A percentile compares a stretch with the other conserved stretches of the same genome.
These are phyloP conservation scores for human (Homo sapiens) DNA, from an alignment of 2,113 vertebrate species.

Conservation along the genomic window GRCh38 chr18:67705501-67706000, in stretches of 20 bases:
- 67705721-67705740: background rate
- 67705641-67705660: background rate
- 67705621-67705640: background rate
- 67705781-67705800: background rate
- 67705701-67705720: too few relatives aligned
- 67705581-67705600: background rate
- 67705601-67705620: background rate
- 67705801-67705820: background rate
- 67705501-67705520: background rate
- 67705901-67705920: background rate
- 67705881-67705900: background rate
- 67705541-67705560: background rate
- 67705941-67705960: background rate
- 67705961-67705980: background rate
- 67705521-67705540: background rate
- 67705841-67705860: background rate
- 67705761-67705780: background rate
- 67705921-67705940: background rate
- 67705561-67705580: background rate
- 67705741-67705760: background rate
- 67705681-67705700: background rate
- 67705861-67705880: background rate
- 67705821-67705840: background rate
- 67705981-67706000: background rate
- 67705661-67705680: background rate